These are phyloP conservation scores for Prinia subflava DNA, from an alignment of 2,113 vertebrate species.

Conservation along the genomic window DNA sequence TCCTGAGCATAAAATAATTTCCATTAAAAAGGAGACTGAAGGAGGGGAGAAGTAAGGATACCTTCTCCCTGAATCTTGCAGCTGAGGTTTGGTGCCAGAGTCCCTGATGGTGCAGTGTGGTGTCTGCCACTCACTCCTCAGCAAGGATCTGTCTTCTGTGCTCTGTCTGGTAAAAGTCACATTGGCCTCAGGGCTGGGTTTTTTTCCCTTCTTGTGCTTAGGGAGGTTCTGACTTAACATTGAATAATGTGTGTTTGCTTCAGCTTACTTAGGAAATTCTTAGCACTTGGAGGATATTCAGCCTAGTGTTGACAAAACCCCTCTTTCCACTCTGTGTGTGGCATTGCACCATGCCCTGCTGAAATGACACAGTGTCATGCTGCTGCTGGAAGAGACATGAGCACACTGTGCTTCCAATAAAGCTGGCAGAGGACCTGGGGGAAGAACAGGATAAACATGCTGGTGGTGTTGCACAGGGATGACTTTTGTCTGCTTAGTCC, in stretches of 20 bases:
- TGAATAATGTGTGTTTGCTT: not conserved
- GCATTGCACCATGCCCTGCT: not conserved
- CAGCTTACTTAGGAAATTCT: not conserved
- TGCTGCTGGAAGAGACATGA: not conserved
- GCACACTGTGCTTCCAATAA: rapidly evolving
- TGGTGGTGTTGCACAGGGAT: not conserved
- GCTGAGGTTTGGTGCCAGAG: not conserved
- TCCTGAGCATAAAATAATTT: not conserved
- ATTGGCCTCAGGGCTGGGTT: not conserved
- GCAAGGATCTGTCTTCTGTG: not conserved
- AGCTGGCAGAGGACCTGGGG: not conserved
- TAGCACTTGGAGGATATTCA: not conserved
- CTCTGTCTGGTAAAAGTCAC: not conserved
- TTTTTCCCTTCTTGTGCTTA: not conserved
- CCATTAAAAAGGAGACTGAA: not conserved
- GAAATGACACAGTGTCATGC: not conserved
- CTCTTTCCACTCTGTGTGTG: not conserved
- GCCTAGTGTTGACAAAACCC: not conserved
- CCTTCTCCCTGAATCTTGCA: not conserved
- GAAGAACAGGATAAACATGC: not conserved
- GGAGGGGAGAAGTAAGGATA: not conserved
- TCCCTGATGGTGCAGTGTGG: not conserved
- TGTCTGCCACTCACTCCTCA: not conserved
- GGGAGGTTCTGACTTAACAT: not conserved
- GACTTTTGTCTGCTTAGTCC: not conserved